Percentiles rank a stretch among this genome's conserved stretches.
Conservation (phyloP, 2,888 invertebrate species). For the Pegoplata infirma region DNA sequence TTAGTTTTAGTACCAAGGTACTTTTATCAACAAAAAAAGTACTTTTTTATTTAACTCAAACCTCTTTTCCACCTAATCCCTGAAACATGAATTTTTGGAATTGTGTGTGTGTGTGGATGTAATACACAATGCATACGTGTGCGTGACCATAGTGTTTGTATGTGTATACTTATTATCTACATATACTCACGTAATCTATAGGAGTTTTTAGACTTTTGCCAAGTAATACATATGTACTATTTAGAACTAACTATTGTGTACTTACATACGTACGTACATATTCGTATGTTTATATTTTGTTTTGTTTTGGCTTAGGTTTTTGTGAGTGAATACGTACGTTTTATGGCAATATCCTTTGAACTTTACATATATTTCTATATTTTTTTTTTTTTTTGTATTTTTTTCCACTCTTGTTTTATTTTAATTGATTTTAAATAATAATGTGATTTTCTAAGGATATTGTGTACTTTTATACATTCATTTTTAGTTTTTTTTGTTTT, state of each 20-base stretch:
- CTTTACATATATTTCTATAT: conserved; percentile 6
- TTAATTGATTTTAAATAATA: conserved; percentile 57
- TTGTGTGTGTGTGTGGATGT: conserved; percentile 11
- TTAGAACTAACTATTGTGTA: conserved; percentile 11
- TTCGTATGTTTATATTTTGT: conserved; percentile 4
- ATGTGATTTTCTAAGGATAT: conserved; percentile 48
- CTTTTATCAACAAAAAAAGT: background rate
- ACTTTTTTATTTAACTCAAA: no score
- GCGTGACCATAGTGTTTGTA: conserved; percentile 34
- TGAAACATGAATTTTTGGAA: conserved; percentile 29
- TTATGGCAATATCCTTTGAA: conserved; percentile 34
- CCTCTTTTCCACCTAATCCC: no score
- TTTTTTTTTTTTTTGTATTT: conserved; percentile 16
- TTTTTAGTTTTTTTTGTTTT: background rate
- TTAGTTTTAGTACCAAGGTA: background rate
- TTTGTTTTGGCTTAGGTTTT: conserved; percentile 23
- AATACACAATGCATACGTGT: conserved; percentile 23
- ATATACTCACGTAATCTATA: conserved; percentile 1
- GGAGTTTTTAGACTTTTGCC: conserved; percentile 3
- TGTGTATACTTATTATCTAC: background rate
- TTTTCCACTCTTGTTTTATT: conserved; percentile 44
- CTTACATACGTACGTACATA: background rate
- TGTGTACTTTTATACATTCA: conserved; percentile 9
- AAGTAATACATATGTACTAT: conserved; percentile 5
- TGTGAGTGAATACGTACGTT: background rate